Evolutionary conservation across 2,797 vertebrate genomes (phyloP).

Genomic region (Gymnoscopelus microlampas): DNA sequence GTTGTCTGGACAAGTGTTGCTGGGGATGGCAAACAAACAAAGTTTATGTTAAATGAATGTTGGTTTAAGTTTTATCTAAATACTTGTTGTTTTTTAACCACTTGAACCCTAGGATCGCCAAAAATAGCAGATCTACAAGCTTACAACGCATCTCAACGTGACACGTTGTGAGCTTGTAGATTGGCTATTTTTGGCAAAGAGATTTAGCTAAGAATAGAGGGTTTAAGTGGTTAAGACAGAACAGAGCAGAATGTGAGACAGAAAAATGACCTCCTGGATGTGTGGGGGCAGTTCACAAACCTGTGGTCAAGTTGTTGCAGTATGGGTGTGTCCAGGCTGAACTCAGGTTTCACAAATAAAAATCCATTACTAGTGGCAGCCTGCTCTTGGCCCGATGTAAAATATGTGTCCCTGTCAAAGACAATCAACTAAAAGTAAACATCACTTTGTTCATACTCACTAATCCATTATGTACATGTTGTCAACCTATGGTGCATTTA

Average conservation of each 20-base stretch:
- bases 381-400: slow-evolving; percentile 59
- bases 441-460: background rate
- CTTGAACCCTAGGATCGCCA: too few relatives aligned
- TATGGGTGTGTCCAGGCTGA: slow-evolving; percentile 61
- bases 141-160: too few relatives aligned
- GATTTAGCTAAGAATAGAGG: too few relatives aligned
- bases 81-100: background rate
- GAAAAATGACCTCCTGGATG: background rate
- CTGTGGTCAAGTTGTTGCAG: slow-evolving; percentile 80
- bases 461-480: too few relatives aligned
- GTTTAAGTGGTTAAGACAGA: too few relatives aligned
- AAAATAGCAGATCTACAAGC: too few relatives aligned
- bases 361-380: slow-evolving; percentile 60
- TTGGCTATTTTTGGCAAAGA: too few relatives aligned
- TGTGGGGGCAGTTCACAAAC: slow-evolving; percentile 48
- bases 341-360: slow-evolving; percentile 75
- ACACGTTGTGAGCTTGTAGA: too few relatives aligned
- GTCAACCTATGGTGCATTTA: too few relatives aligned
- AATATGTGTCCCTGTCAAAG: slow-evolving; percentile 76
- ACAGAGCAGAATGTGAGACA: background rate
- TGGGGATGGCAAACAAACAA: slow-evolving; percentile 58
- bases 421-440: background rate
- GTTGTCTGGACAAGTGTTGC: slow-evolving; percentile 75
- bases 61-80: background rate
- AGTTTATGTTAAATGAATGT: background rate